phyloP scores from a whole-genome alignment of 2,888 invertebrate genomes.

The Diabrotica balteata region DNA sequence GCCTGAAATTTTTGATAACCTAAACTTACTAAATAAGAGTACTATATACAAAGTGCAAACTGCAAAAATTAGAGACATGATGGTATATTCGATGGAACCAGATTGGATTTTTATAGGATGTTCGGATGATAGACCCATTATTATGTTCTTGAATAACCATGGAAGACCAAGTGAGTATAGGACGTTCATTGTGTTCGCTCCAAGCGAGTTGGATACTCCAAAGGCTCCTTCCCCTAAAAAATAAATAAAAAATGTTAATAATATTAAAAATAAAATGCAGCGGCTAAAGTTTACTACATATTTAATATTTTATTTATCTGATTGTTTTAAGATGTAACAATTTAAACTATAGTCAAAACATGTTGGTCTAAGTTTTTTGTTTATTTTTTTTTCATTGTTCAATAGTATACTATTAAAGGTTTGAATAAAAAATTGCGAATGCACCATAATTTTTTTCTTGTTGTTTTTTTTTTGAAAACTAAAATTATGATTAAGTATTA shows the following conservation, averaged over 20 bases:
- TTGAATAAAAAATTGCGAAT: no score
- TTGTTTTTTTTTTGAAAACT: no score
- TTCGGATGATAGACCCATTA: constrained; percentile 58
- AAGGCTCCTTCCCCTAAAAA: constrained; percentile 81
- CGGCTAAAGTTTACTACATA: no score
- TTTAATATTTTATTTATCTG: no score
- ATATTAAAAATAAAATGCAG: no score
- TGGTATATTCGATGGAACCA: constrained; percentile 81
- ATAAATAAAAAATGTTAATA: constrained; percentile 24
- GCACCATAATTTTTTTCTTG: no score
- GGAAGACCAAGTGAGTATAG: constrained; percentile 83
- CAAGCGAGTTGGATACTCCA: constrained; percentile 86
- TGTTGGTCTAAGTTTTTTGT: no score
- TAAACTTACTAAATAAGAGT: constrained; percentile 74
- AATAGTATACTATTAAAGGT: no score
- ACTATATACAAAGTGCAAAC: constrained; percentile 74
- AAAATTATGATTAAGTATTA: no score
- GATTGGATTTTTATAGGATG: constrained; percentile 74
- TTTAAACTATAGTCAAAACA: no score
- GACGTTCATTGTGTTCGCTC: constrained; percentile 86
- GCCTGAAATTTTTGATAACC: constrained; percentile 75
- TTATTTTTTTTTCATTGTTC: no score
- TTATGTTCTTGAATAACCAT: constrained; percentile 80
- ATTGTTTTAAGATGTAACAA: no score
- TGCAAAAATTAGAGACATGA: constrained; percentile 78